phyloP scores from a whole-genome alignment of 2,888 invertebrate species.

The Dimorphilus gyrociliatus region DNA sequence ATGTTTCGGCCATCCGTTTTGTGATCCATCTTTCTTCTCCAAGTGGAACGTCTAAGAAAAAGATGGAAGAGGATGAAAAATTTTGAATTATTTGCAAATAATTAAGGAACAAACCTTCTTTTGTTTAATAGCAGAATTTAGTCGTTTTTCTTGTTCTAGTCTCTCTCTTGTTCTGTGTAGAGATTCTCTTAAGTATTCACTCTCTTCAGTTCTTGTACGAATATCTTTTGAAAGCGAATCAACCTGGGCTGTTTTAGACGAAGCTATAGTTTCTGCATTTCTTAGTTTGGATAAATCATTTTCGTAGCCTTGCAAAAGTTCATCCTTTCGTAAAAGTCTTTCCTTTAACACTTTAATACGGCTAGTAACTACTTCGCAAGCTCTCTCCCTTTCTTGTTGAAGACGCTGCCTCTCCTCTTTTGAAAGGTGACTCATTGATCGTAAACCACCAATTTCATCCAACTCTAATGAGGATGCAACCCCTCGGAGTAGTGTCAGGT shows the following conservation, averaged over 20 bases:
- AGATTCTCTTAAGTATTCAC: conserved; percentile 26
- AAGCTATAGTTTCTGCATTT: too few species aligned
- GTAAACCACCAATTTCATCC: conserved; percentile 24
- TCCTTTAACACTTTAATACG: conserved; percentile 25
- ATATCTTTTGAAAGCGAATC: too few species aligned
- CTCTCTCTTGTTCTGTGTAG: conserved; percentile 22
- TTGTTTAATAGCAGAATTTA: conserved; percentile 31
- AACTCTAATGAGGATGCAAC: conserved; percentile 24
- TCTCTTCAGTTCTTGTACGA: conserved; percentile 23
- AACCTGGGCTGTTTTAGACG: too few species aligned
- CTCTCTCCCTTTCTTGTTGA: conserved; percentile 19
- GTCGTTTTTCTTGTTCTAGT: conserved; percentile 29
- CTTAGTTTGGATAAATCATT: conserved; percentile 32
- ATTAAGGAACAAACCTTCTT: conserved; percentile 20
- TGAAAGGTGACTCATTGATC: conserved; percentile 31
- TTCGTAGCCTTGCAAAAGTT: conserved; percentile 34
- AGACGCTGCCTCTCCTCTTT: conserved; percentile 27
- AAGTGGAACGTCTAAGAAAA: conserved; percentile 21
- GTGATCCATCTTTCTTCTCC: background rate
- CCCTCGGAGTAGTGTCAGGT: conserved; percentile 21
- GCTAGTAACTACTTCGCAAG: conserved; percentile 20
- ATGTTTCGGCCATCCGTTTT: conserved; percentile 2
- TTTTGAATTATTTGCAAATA: too few species aligned
- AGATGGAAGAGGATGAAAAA: too few species aligned
- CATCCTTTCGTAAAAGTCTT: conserved; percentile 28